Conservation (phyloP, 2,888 invertebrate genomes). For the Homarus gammarus region DNA sequence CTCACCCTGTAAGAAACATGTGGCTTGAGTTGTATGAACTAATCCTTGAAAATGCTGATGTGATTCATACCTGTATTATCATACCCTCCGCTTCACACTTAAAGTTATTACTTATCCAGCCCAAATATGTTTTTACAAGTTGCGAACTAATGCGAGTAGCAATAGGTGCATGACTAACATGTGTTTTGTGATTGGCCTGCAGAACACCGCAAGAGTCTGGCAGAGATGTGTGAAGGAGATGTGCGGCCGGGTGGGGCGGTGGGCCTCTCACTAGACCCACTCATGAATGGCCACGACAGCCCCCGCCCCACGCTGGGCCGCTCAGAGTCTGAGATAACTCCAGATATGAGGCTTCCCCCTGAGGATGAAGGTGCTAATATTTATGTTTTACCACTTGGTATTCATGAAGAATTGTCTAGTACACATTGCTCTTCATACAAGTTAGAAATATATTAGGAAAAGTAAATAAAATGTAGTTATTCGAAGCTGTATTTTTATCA, state of each 20-base stretch:
- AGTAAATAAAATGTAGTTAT: not conserved
- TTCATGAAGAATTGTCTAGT: not conserved
- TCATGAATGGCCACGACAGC: constrained; percentile 74
- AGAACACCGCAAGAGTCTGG: constrained; percentile 78
- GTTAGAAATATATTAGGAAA: not conserved
- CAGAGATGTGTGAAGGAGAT: constrained; percentile 78
- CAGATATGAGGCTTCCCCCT: constrained; percentile 73
- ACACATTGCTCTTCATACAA: not conserved
- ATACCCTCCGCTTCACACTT: not conserved
- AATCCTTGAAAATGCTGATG: not conserved
- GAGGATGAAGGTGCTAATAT: constrained; percentile 68
- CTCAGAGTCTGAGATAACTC: constrained; percentile 75
- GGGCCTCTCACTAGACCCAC: constrained; percentile 67
- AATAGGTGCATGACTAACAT: constrained; percentile 17
- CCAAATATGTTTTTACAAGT: not conserved
- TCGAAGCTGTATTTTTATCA: not conserved
- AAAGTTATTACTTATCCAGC: not conserved
- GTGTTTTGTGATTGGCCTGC: constrained; percentile 50
- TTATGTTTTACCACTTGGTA: not conserved
- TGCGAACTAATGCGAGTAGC: not conserved
- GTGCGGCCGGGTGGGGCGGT: constrained; percentile 77
- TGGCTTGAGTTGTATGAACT: not conserved
- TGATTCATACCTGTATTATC: not conserved
- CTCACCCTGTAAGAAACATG: not conserved
- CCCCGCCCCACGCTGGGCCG: constrained; percentile 72